Percentiles rank a stretch among this genome's conserved stretches.
Conservation (phyloP, 1,140 invertebrate species). For the Tribolium madens region DNA sequence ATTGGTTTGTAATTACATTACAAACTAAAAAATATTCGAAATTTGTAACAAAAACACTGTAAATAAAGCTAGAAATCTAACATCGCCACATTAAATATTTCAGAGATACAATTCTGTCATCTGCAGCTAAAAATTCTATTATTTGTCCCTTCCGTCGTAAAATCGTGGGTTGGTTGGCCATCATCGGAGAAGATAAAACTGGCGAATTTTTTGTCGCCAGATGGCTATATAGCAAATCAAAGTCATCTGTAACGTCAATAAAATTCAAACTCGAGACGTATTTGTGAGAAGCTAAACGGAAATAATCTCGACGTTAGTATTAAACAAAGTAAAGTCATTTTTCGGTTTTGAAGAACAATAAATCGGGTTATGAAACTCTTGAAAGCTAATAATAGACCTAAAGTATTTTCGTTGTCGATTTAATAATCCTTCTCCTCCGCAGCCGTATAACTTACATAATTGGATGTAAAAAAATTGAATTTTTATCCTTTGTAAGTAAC, state of each 20-base stretch:
- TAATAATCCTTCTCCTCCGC: neutral
- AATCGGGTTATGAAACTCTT: neutral
- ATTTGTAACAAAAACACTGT: too few relatives aligned
- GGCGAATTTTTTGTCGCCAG: neutral
- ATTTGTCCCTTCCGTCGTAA: too few relatives aligned
- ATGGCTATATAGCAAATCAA: neutral
- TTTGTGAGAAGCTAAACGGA: neutral
- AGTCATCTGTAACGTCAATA: neutral
- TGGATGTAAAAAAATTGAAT: neutral
- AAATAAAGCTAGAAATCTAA: too few relatives aligned
- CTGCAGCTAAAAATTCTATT: too few relatives aligned
- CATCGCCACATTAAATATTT: too few relatives aligned
- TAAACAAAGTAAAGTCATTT: constrained; percentile 19
- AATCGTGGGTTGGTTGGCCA: neutral
- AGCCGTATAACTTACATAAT: constrained; percentile 4
- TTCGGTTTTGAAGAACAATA: constrained; percentile 9
- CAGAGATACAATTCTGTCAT: too few relatives aligned
- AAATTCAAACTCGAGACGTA: neutral
- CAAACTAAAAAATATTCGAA: too few relatives aligned
- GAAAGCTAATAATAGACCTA: neutral
- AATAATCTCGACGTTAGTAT: neutral
- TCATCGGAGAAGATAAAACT: neutral
- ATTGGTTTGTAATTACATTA: too few relatives aligned
- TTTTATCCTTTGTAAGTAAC: neutral
- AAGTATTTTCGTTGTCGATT: neutral